phyloP scores from a whole-genome alignment of 2,797 vertebrate genomes.

The Enteromius fasciolatus region DNA sequence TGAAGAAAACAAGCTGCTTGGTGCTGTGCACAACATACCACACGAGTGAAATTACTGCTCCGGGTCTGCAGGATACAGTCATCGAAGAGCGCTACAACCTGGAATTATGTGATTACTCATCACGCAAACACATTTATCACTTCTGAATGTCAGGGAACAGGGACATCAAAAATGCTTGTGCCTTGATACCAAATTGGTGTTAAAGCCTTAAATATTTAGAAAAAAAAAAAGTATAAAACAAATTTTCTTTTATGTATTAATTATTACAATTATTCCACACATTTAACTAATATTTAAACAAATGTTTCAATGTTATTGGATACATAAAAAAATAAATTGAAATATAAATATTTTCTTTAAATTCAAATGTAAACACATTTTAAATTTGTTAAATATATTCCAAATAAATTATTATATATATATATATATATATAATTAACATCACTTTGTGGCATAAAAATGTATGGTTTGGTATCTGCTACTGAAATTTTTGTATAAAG shows the following conservation, averaged over 20 bases:
- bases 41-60: background rate
- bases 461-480: background rate
- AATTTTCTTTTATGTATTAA: too few relatives aligned
- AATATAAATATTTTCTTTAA: background rate
- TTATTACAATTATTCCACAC: background rate
- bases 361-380: background rate
- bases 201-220: background rate
- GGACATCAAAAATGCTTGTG: background rate
- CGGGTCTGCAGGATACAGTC: constrained; percentile 13
- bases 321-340: background rate
- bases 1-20: constrained; percentile 26
- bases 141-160: constrained; percentile 1
- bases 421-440: background rate
- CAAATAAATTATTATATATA: background rate
- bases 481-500: background rate
- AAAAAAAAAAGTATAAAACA: background rate
- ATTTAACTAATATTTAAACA: background rate
- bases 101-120: constrained; percentile 24
- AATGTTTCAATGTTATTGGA: background rate
- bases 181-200: background rate
- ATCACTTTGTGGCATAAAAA: background rate
- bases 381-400: background rate
- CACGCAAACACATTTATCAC: constrained; percentile 22
- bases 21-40: constrained; percentile 18
- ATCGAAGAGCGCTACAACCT: constrained; percentile 24